These are phyloP conservation scores for Agelastica alni DNA, from an alignment of 2,888 invertebrate genomes.

Conservation along the genomic window DNA sequence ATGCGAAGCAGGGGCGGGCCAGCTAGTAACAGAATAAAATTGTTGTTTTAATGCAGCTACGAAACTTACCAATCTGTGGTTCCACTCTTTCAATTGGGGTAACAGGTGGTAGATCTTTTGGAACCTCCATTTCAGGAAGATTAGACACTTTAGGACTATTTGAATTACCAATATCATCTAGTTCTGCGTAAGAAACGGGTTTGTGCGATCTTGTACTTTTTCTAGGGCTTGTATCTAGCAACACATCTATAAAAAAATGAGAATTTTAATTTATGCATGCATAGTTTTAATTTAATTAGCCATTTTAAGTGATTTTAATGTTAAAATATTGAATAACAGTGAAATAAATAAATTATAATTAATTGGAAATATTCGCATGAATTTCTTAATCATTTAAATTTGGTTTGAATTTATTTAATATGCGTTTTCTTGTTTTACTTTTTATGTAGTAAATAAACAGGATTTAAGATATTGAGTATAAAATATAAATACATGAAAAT, in stretches of 20 bases:
- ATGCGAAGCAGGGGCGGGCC: background rate
- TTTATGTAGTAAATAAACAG: too few relatives aligned
- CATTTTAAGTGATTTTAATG: too few relatives aligned
- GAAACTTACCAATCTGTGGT: slow-evolving; percentile 39
- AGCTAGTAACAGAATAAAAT: background rate
- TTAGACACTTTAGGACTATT: slow-evolving; percentile 36
- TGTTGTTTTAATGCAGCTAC: background rate
- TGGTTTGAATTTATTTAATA: too few relatives aligned
- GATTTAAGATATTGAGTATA: too few relatives aligned
- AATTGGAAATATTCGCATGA: too few relatives aligned
- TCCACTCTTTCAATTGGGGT: slow-evolving; percentile 52
- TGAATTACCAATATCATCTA: slow-evolving; percentile 43
- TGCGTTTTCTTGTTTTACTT: too few relatives aligned
- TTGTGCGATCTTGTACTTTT: slow-evolving; percentile 44
- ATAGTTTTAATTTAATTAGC: too few relatives aligned
- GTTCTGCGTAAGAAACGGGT: slow-evolving; percentile 42
- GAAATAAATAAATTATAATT: too few relatives aligned
- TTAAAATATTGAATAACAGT: too few relatives aligned
- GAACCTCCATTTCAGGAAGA: slow-evolving; percentile 33
- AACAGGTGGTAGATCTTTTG: slow-evolving; percentile 41
- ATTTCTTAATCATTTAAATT: too few relatives aligned
- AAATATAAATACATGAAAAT: background rate
- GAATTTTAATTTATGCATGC: too few relatives aligned
- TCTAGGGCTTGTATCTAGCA: slow-evolving; percentile 31
- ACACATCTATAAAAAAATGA: too few relatives aligned